Evolutionary conservation across 1,140 invertebrate species (phyloP), one percentile per base, ranked within the genome.

Genomic region (Ceratitis capitata): DNA sequence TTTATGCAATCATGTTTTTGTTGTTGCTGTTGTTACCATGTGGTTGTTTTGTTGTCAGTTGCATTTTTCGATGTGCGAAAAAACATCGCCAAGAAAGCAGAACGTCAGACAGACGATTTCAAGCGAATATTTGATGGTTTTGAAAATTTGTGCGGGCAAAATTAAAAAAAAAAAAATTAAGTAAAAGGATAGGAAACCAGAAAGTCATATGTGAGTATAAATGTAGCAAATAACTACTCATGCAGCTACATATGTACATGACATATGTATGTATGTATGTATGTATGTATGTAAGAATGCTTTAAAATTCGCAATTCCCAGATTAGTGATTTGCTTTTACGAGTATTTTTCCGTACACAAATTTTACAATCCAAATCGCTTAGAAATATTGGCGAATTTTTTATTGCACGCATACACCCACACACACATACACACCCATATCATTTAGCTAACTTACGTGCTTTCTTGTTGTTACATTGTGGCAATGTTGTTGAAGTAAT

Each of bases 391-490:
- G 56, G n/a, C n/a, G 26, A n/a, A 61, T 5, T 61, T n/a, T 9
- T 26, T 29, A 9, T 61, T 19, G 51, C 16, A 16, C n/a, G 51
- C 51, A 19, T 53, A n/a, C 16, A 53, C n/a, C n/a, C n/a, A n/a
- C n/a, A n/a, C n/a, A n/a, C n/a, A 53, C 51, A 12, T n/a, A 10
- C n/a, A n/a, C 56, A 61, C 56, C 56, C 56, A 61, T 26, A 32
- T 32, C 26, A 29, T 61, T 14, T 61, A 14, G 9, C 4, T 61
- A 29, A 16, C 56, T n/a, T 61, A 64, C 29, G 1, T n/a, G 23
- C 32, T 64, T 45, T 45, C 9, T 78, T 78, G 69, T 78, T 78
- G 39, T 78, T 78, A 39, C n/a, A 42, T n/a, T 78, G 69, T 78
- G 42, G 45, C 69, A 47, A 78, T 78, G 19, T 78, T 78, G 69